Base-by-base conservation (phyloP, 2,888 invertebrate species). In the Cerceris ruficornis region DNA sequence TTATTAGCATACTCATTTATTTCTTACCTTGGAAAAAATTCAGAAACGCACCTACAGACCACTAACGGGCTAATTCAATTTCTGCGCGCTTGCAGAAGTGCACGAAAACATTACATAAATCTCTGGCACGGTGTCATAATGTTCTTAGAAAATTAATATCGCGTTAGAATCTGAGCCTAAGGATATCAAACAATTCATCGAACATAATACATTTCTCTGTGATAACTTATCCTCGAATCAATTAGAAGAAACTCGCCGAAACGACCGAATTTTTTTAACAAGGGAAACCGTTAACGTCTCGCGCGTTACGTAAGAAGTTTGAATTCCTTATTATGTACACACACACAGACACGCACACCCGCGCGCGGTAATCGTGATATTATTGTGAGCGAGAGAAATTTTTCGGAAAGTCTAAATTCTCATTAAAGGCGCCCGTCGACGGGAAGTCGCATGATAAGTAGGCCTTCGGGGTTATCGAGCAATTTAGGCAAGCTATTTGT, bases 391-490 rank as follows among this genome's bases (percentile, higher is more conserved):
- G 14, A 13, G 2, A 14, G n/a, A 54, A 54, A 13, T n/a, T 8
- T 14, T 54, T 15, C 14, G 7, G 54, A 28, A 2, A 28, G 28
- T 28, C 28, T 2, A 28, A 28, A 54, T 14, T 8, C 7, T 14
- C n/a, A n/a, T 54, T n/a, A 14, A 2, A 15, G 28, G 6, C 6
- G 13, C 13, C 49, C 8, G 58, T 46, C 50, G 14, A 50, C 64
- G 69, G 75, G 71, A 69, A 75, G 61, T 52, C 28, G 43, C 14
- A 1, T 58, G 77, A 80, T 80, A 75, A 80, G 58, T 55, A 54
- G 67, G 50, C 58, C 55, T 54, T 70, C 58, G 50, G 43, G 72
- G 75, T 75, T 81, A 79, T 79, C 81, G 58, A 70, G 67, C 59
- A 70, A 69, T 76, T 75, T 76, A 55, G 60, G 50, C 28, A 58